Base-by-base conservation (phyloP, 2,888 invertebrate species). In the Parnassius apollo region DNA sequence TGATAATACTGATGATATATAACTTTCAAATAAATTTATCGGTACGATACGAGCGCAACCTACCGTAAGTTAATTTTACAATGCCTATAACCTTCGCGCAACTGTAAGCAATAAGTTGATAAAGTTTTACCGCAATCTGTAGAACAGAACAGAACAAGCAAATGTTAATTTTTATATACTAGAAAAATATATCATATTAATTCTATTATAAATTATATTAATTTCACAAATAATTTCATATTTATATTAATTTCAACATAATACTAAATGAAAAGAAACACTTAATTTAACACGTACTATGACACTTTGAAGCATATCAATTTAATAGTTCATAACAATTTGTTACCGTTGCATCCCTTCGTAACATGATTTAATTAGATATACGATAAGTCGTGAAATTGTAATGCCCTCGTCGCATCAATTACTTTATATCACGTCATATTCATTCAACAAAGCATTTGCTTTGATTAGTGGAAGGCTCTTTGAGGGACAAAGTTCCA, bases 361-460 rank as follows among this genome's bases (percentile, higher is more conserved):
- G 3, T 56, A 13, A 42, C 45, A 56, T 56, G 45, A 55, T 50
- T 63, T 59, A 63, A 63, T 63, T 63, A 63, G 63, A 63, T 59
- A 52, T 59, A 63, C 63, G 63, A 63, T 63, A 63, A 63, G 45
- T 59, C 12, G 49, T 55, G 55, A 56, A 59, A 59, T 56, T 63
- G 59, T 63, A 50, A 55, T 25, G 58, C 50, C 56, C 54, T 22
- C 46, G 64, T 68, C 67, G 68, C 72, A 78, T 80, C 83, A 86
- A 88, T 89, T 88, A 88, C 81, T 82, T 85, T 81, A 83, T 80
- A 81, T 78, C 83, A 75, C 82, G 82, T 86, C 83, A 88, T 86
- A 88, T 90, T 91, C 88, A 91, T 91, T 90, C 88, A 80, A 81
- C 76, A 87, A 79, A 83, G 85, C 86, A 83, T 82, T 88, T 77